Base-by-base conservation (phyloP, 1,140 invertebrate genomes). In the Drosophila orosa region DNA sequence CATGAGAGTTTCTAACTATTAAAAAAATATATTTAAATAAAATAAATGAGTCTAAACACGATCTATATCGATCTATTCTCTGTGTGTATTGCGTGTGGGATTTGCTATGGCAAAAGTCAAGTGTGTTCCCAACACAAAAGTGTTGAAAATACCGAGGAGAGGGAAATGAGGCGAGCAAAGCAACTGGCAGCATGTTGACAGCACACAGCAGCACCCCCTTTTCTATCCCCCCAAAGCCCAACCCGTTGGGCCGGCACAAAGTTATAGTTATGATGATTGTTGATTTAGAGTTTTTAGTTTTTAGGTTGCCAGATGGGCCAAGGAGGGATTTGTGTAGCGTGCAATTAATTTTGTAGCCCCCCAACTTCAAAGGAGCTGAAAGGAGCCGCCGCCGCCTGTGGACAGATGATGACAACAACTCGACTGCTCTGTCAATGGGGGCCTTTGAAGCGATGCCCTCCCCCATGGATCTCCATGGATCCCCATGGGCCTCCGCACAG, bases 181-280 rank as follows among this genome's bases (percentile, higher is more conserved):
- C 80, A 80, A 78, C 63, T 74, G 63, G 78, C 78, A 89, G 75
- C 83, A 89, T 83, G 84, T 80, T 89, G 83, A 77, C 80, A 89
- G 76, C 71, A 63, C 33, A 55, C 15, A 69, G 35, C 44, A 15
- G 35, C 13, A 6, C 57, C 22, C 6, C n/a, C 13, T 10, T 44
- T 44, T 4, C 24, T 7, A 1, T 9, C 7, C 15, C 39, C 17
- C 17, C n/a, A n/a, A n/a, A n/a, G n/a, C 24, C 25, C 48, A 17
- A 2, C 27, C 44, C 50, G 40, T 55, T 72, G 44, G 37, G 69
- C 44, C 58, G n/a, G 63, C 25, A 50, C 42, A 66, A 61, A 86
- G 71, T 87, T 86, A 83, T 86, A 86, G 80, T 89, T 87, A 87
- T 87, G 84, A 83, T 87, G 83, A 89, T 87, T 87, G 83, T 87